These are phyloP conservation scores for Plemyria rubiginata DNA, from an alignment of 2,888 invertebrate species.

Conservation along the genomic window DNA sequence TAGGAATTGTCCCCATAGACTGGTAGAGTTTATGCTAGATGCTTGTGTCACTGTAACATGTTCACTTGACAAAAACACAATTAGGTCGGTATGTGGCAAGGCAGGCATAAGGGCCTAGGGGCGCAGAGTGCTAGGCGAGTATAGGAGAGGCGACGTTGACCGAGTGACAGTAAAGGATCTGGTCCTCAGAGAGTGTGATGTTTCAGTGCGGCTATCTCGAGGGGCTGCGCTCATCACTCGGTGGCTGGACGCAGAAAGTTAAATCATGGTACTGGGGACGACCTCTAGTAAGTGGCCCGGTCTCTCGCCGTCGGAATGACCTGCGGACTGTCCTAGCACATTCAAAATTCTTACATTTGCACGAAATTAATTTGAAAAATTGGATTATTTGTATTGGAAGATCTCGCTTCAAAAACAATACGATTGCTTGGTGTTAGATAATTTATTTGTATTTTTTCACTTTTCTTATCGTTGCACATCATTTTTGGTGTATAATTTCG, in stretches of 20 bases:
- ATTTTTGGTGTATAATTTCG: conserved; percentile 72
- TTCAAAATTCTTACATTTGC: conserved; percentile 79
- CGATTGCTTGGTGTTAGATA: conserved; percentile 79
- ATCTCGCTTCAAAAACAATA: conserved; percentile 76
- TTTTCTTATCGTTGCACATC: conserved; percentile 77
- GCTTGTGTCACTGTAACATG: conserved; percentile 65
- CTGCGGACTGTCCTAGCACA: conserved; percentile 81
- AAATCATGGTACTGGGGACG: conserved; percentile 99
- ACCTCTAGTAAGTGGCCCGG: conserved; percentile 95
- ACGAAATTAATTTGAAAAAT: conserved; percentile 68
- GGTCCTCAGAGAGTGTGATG: conserved; percentile 84
- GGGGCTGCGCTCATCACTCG: conserved; percentile 97
- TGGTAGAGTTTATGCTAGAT: conserved; percentile 61
- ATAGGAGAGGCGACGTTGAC: conserved; percentile 43
- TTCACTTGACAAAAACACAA: conserved; percentile 60
- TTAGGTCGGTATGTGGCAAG: conserved; percentile 46
- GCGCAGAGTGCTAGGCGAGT: conserved; percentile 23
- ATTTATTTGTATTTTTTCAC: conserved; percentile 67
- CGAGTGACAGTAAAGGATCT: conserved; percentile 58
- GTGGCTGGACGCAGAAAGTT: conserved; percentile 98
- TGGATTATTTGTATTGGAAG: conserved; percentile 65
- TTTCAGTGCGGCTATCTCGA: conserved; percentile 96
- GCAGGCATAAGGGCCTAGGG: conserved; percentile 17
- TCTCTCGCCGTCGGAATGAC: conserved; percentile 72
- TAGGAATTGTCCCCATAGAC: conserved; percentile 54